These are phyloP conservation scores for Daphoenositta chrysoptera DNA, from an alignment of 2,113 vertebrate species.

Conservation along the genomic window DNA sequence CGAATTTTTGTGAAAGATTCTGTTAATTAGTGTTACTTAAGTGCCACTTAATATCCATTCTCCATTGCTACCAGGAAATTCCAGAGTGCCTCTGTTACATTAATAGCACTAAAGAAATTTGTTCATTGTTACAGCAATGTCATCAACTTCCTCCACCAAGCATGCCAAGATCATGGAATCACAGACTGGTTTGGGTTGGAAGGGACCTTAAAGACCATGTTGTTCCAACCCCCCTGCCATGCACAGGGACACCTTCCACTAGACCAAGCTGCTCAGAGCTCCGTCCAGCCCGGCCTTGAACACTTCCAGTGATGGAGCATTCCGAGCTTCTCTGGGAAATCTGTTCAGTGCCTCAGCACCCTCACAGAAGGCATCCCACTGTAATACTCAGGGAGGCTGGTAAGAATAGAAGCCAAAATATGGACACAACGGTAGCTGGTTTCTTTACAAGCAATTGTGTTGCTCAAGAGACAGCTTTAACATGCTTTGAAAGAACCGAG, in stretches of 20 bases:
- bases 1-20: neutral
- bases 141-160: neutral
- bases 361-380: neutral
- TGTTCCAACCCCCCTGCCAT: neutral
- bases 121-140: neutral
- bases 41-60: neutral
- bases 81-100: neutral
- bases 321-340: neutral
- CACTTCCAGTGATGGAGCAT: neutral
- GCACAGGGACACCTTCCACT: neutral
- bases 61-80: neutral
- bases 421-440: neutral
- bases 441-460: neutral
- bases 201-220: neutral
- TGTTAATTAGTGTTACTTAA: neutral
- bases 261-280: neutral
- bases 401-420: neutral
- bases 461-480: neutral
- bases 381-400: neutral
- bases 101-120: neutral
- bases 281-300: neutral
- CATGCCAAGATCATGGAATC: neutral
- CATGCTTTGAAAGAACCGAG: neutral
- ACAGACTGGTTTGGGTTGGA: neutral
- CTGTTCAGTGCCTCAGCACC: neutral